phyloP scores from a whole-genome alignment of 2,113 vertebrate genomes.

The Trematomus loennbergii region DNA sequence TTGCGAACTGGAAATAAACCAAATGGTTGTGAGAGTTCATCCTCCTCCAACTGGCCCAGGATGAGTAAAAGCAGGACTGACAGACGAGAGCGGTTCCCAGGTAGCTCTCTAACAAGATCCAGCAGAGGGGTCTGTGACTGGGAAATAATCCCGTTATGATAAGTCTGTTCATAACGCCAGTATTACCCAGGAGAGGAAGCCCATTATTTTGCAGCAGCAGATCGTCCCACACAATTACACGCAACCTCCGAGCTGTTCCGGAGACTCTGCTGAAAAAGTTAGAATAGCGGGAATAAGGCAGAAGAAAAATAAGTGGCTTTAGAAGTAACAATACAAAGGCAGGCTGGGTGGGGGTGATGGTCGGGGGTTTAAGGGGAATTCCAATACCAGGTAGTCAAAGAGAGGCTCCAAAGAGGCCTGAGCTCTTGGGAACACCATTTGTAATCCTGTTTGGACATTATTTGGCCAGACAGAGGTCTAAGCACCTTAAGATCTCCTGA shows the following conservation, averaged over 20 bases:
- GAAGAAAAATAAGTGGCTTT: constrained; percentile 41
- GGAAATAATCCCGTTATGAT: constrained; percentile 80
- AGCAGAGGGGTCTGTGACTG: constrained; percentile 55
- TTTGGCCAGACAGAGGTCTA: constrained; percentile 49
- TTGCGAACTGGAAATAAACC: constrained; percentile 38
- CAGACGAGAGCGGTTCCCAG: constrained; percentile 66
- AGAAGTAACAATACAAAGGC: constrained; percentile 58
- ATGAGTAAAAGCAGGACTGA: constrained; percentile 48
- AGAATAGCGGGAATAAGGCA: constrained; percentile 26
- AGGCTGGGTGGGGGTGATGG: constrained; percentile 31
- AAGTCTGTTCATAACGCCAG: constrained; percentile 73
- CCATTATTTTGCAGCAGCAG: constrained; percentile 64
- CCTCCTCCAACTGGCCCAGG: constrained; percentile 29
- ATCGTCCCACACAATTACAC: constrained; percentile 51
- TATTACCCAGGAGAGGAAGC: constrained; percentile 65
- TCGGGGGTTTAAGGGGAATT: constrained; percentile 56
- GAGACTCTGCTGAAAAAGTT: constrained; percentile 49
- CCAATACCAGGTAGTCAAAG: constrained; percentile 63
- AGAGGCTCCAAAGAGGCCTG: constrained; percentile 55
- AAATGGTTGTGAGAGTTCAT: constrained; percentile 35
- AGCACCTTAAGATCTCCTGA: constrained; percentile 27
- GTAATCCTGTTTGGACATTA: constrained; percentile 69
- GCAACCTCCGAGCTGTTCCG: constrained; percentile 60
- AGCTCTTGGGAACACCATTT: constrained; percentile 46
- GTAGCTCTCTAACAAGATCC: constrained; percentile 73